These are phyloP conservation scores for Phylloscopus whistleri DNA, from an alignment of 2,113 vertebrate genomes.

Conservation along the genomic window DNA sequence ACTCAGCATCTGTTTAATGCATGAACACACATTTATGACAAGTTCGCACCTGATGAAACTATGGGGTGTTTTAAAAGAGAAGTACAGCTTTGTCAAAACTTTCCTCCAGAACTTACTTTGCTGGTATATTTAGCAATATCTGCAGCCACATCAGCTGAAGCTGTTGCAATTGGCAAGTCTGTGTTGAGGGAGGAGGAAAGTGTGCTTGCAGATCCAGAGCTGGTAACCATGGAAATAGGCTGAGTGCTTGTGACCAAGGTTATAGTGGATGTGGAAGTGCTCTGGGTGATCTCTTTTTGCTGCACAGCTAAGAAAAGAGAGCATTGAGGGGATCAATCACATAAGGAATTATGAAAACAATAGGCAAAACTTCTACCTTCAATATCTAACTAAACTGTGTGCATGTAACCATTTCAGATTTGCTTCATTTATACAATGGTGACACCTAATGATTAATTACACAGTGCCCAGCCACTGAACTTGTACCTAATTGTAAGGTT, in stretches of 20 bases:
- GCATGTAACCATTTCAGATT: neutral
- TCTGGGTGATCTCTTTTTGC: constrained; percentile 89
- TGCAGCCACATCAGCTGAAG: constrained; percentile 92
- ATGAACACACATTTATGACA: neutral
- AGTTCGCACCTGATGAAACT: neutral
- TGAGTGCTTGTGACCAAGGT: constrained; percentile 90
- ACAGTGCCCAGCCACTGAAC: neutral
- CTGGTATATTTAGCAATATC: constrained; percentile 97
- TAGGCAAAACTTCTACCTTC: neutral
- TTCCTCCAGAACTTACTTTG: constrained; percentile 79
- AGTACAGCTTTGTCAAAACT: neutral
- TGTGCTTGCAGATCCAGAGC: constrained; percentile 77
- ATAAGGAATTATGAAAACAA: neutral
- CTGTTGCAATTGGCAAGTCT: constrained; percentile 89
- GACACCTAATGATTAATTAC: neutral
- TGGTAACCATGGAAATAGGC: constrained; percentile 81
- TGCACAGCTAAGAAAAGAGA: constrained; percentile 79
- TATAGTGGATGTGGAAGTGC: constrained; percentile 85
- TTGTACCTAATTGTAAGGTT: neutral
- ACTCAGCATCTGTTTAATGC: neutral
- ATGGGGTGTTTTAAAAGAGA: neutral
- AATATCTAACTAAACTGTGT: neutral
- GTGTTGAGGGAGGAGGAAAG: constrained; percentile 79
- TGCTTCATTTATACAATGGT: neutral
- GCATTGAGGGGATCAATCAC: neutral